Base-by-base conservation (phyloP, 2,888 invertebrate species). In the Calliphora vomitoria region DNA sequence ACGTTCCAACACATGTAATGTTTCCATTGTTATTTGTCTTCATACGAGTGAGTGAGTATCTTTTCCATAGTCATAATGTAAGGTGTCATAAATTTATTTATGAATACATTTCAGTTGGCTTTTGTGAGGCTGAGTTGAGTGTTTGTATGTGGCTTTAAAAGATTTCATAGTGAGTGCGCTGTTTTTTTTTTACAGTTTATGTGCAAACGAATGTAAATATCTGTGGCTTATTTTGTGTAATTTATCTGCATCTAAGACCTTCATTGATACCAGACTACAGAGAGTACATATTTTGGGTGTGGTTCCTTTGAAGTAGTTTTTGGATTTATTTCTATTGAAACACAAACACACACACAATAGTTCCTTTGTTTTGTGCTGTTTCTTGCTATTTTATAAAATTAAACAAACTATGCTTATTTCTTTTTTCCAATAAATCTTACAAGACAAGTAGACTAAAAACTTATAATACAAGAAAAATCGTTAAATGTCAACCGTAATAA, bases 81-180 rank as follows among this genome's bases (percentile, higher is more conserved):
- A 85, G 55, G 55, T 85, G 80, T 75, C 80, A 81, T 83, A 81
- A 85, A 81, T 85, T 81, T 85, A 62, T 80, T 75, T 75, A 75
- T 85, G 84, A 79, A 72, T 72, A 84, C 58, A 75, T 58, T 74
- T 82, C 35, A 58, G 47, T 20, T 75, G 44, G 47, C 58, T 82
- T 47, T 66, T 75, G 11, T 75, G 1, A 47, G n/a, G 20, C 60
- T 50, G 66, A 60, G n/a, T 44, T 0, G 10, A 41, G 1, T 35
- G 50, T n/a, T n/a, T n/a, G n/a, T 31, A 53, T 72, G 58, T 41
- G 18, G 8, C 15, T 79, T 58, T 15, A 53, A 35, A 18, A 10
- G 53, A 53, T 31, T 72, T 53, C 8, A 35, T 4, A n/a, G 18
- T 60, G 44, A 82, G 47, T 50, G 38, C 38, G 76, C n/a, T 71